A percentile compares a stretch with the other conserved stretches of the same genome.
Conservation (phyloP, 2,888 invertebrate species). For the Lepetodrilus schrolli region DNA sequence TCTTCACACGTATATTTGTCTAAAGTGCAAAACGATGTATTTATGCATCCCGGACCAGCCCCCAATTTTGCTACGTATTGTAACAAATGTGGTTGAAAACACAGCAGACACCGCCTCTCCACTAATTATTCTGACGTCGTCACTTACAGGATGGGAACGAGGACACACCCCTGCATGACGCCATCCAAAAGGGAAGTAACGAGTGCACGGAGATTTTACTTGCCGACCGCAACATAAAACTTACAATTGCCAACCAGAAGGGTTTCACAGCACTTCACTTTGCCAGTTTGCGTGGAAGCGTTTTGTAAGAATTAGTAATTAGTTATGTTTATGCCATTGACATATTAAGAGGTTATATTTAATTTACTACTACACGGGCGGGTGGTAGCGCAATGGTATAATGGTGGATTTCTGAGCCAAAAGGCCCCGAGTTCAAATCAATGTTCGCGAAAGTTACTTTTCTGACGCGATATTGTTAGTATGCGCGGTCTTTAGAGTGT, state of each 20-base stretch:
- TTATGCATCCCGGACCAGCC: neutral
- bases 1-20: neutral
- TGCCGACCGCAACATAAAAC: neutral
- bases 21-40: neutral
- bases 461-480: no score
- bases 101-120: neutral
- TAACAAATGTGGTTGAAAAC: neutral
- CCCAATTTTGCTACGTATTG: neutral
- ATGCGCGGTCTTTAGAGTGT: no score
- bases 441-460: no score
- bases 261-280: neutral
- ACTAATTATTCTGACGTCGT: neutral
- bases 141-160: neutral
- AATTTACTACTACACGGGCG: no score
- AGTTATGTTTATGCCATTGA: no score
- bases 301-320: no score
- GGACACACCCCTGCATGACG: constrained; percentile 1
- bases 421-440: no score
- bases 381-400: no score
- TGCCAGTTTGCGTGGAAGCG: neutral
- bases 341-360: no score
- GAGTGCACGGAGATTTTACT: neutral
- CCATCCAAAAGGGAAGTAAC: neutral
- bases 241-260: neutral
- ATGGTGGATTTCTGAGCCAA: no score